Evolutionary conservation across 2,888 invertebrate genomes (phyloP).

Genomic region (Dermolepida albohirtum): DNA sequence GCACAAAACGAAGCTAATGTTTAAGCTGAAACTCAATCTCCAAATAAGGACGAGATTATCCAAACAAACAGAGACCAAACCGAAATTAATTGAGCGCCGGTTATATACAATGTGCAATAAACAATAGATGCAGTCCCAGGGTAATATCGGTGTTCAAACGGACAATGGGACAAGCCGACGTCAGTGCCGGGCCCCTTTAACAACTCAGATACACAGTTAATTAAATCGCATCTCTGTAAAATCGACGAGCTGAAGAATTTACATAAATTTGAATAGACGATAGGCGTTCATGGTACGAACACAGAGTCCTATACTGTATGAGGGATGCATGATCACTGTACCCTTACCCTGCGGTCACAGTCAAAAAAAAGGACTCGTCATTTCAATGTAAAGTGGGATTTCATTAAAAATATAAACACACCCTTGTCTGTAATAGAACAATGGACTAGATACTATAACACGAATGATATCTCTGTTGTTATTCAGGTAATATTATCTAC

Average conservation of each 20-base stretch:
- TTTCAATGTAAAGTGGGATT: constrained; percentile 14
- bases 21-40: no score
- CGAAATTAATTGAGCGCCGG: neutral
- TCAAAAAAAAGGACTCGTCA: neutral
- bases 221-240: constrained; percentile 6
- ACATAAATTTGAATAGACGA: constrained; percentile 29
- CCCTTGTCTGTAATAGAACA: neutral
- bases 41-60: neutral
- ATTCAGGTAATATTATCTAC: no score
- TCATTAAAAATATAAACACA: constrained; percentile 22
- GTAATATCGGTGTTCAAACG: neutral
- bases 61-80: neutral
- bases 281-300: neutral
- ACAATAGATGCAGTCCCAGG: constrained; percentile 23
- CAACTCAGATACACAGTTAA: constrained; percentile 17
- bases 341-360: neutral
- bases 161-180: neutral
- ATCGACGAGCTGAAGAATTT: constrained; percentile 21
- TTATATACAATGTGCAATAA: constrained; percentile 19
- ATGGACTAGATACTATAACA: no score
- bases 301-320: neutral
- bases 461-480: no score
- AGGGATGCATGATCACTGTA: no score
- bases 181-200: constrained; percentile 3
- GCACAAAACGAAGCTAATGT: no score